Conservation (phyloP, 2,113 vertebrate genomes). For the Panthera tigris region DNA sequence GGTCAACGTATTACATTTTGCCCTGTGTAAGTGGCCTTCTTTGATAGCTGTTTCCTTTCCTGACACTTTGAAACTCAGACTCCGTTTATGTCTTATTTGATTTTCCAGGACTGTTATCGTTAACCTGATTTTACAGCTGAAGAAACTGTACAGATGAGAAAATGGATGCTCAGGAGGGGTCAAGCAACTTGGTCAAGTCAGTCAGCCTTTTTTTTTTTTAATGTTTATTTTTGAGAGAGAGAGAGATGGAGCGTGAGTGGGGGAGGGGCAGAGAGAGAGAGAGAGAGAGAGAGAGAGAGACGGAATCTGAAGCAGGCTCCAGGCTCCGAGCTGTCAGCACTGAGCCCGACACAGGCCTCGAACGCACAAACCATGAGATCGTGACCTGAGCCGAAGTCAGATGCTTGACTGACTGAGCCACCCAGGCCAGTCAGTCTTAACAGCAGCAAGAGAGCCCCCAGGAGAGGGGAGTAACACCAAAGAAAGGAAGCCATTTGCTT, state of each 20-base stretch:
- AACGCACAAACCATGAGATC: no score
- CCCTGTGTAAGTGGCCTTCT: accelerated
- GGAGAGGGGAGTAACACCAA: neutral
- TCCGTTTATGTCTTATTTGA: neutral
- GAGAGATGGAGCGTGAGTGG: no score
- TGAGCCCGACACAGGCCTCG: no score
- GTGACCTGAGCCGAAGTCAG: no score
- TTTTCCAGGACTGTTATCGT: neutral
- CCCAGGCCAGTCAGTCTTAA: neutral
- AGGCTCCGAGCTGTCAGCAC: no score
- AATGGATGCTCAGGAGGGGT: neutral
- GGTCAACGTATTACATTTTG: neutral
- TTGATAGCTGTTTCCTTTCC: neutral
- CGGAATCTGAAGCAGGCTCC: no score
- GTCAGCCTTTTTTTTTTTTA: no score
- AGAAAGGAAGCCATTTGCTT: neutral
- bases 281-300: no score
- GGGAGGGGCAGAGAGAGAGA: no score
- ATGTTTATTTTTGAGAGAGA: no score
- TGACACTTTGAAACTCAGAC: neutral
- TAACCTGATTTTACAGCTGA: neutral
- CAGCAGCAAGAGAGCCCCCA: neutral
- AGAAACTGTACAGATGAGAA: neutral
- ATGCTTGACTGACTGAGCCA: no score
- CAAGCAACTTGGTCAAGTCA: neutral